Conservation (phyloP, 2,888 invertebrate species). For the Cephus spinipes region DNA sequence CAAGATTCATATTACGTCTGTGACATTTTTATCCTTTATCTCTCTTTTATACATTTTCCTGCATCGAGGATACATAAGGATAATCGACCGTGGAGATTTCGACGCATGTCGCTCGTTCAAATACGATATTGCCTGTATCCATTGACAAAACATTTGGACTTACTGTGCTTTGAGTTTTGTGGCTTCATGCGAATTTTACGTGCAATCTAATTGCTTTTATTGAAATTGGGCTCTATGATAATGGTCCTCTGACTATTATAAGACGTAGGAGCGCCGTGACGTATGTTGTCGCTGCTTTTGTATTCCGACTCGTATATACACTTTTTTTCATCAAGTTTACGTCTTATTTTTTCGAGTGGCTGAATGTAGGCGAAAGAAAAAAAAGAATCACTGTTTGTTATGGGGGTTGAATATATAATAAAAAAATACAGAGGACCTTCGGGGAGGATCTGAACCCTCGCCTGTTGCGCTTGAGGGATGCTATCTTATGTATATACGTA, state of each 20-base stretch:
- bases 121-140: neutral
- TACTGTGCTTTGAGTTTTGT: neutral
- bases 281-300: neutral
- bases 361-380: neutral
- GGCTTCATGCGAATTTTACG: neutral
- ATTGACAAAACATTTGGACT: neutral
- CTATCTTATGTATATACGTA: neutral
- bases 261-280: neutral
- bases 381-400: neutral
- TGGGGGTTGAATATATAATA: neutral
- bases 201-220: neutral
- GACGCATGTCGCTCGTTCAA: neutral
- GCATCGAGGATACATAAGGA: neutral
- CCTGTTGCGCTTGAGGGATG: conserved; percentile 4
- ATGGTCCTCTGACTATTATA: neutral
- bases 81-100: neutral
- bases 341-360: neutral
- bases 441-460: neutral
- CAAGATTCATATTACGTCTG: neutral
- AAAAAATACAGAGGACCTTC: neutral
- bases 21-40: neutral
- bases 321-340: neutral
- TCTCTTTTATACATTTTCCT: neutral
- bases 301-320: neutral
- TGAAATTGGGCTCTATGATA: neutral